Evolutionary conservation across 2,797 vertebrate genomes (phyloP), one percentile per base, ranked within the genome.

Genomic region (Sebastes nivosus): DNA sequence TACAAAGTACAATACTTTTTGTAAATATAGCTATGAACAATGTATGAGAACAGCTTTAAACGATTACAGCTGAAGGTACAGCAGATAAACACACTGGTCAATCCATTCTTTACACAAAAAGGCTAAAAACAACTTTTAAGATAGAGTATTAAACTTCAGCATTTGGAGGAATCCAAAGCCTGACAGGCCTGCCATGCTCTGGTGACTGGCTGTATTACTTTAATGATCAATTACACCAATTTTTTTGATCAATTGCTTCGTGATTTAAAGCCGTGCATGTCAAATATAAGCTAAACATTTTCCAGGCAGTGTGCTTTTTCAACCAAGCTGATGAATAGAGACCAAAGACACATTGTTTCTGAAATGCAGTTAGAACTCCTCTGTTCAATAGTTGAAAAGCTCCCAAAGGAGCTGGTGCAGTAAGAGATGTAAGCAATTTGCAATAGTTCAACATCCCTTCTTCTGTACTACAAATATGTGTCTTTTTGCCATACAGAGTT

Each of bases 381-480:
- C 24, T 82, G 29, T 74, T 86, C 59, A 30, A 32, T 16, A 38
- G 42, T 12, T 74, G 6, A 73, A 72, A 83, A 22, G 65, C 67
- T 79, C 85, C 84, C 89, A 65, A 4, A 77, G 84, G 86, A 83
- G 20, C 52, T n/a, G 3, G 8, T 36, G 64, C 67, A 46, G 25
- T 57, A 50, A 84, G 24, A 86, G 29, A 71, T 76, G 4, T 67
- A 69, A 85, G 68, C 61, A 72, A 67, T 88, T 81, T 77, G 50
- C 63, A 82, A 74, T 57, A 82, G 74, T 84, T 85, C 72, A 82
- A 79, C 57, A 81, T 68, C 66, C 27, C 34, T 13, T 79, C 72
- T 65, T 9, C 61, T 60, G 18, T 50, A 57, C 46, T 75, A 74
- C 82, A 88, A 84, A 86, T 87, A 75, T 81, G 77, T 84, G 67